Evolutionary conservation across 2,797 vertebrate genomes (phyloP), one percentile per base, ranked within the genome.

Genomic region (Pseudomugil gertrudae): DNA sequence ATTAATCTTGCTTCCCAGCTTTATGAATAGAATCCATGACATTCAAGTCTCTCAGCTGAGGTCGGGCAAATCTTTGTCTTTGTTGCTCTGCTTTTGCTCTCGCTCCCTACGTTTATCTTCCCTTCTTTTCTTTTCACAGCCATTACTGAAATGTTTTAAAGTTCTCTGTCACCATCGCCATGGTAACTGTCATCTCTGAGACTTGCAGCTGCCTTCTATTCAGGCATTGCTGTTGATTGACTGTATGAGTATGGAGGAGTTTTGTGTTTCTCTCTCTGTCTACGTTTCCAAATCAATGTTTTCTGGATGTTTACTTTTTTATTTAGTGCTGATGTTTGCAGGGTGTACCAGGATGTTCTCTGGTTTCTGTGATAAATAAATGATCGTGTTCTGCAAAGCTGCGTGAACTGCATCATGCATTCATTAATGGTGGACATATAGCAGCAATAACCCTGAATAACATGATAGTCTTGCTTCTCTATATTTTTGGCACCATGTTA

Each of bases 181-280:
- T 93, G 89, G 92, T 86, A 94, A 94, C 93, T 90, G 90, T 91
- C 90, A 90, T 85, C 79, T 88, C 79, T 85, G 72, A 83, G 74
- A 91, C 82, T 79, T 80, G 79, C 87, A 88, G 88, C 88, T 90
- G 89, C 83, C 87, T 89, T 76, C 84, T 85, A 78, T 84, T 88
- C 70, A 89, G 76, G 77, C 84, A 75, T 76, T 78, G 73, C 60
- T 79, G 76, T 78, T 77, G 77, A 84, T 80, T 79, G 80, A 78
- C 33, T 73, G 30, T 68, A 40, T 38, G 33, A 65, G 24, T 54
- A 35, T 24, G 47, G 35, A 64, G 35, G 30, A 58, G 43, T 38
- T 70, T n/a, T 68, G 55, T 54, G 51, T 66, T 27, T 61, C 11
- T 66, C 51, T 64, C 26, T 56, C 35, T 63, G 54, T 73, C 63